These are phyloP conservation scores for Vollenhovia emeryi DNA, from an alignment of 1,140 invertebrate genomes.

Conservation along the genomic window DNA sequence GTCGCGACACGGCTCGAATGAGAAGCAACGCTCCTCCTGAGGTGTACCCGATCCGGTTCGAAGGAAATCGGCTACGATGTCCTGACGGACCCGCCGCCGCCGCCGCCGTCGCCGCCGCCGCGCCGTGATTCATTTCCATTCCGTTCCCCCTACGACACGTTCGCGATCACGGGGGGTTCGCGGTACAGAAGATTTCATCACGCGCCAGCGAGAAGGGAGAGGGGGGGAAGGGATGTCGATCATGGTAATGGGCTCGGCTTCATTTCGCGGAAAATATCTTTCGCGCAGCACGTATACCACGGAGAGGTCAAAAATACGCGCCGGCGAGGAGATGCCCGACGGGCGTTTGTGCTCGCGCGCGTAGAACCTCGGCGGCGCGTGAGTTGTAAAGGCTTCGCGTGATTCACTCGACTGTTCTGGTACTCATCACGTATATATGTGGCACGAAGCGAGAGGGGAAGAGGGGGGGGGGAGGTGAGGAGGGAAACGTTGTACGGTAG, in stretches of 20 bases:
- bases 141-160: not conserved
- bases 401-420: constrained; percentile 45
- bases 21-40: constrained; percentile 14
- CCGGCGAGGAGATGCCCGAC: not conserved
- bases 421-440: constrained; percentile 29
- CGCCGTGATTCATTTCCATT: constrained; percentile 30
- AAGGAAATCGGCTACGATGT: constrained; percentile 22
- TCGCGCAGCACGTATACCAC: constrained; percentile 8
- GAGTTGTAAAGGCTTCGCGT: constrained; percentile 44
- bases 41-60: constrained; percentile 19
- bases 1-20: constrained; percentile 26
- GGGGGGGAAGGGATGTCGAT: not conserved
- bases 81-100: constrained; percentile 1
- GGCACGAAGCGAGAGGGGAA: not conserved
- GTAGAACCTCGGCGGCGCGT: constrained; percentile 9
- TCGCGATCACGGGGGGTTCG: constrained; percentile 23
- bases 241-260: constrained; percentile 24
- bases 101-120: no score
- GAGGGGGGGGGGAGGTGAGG: not conserved
- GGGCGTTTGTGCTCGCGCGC: not conserved
- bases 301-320: constrained; percentile 15
- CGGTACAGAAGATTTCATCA: constrained; percentile 26
- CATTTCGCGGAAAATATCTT: constrained; percentile 36
- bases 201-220: not conserved
- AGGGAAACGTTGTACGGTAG: not conserved